Base-by-base conservation (phyloP, 2,888 invertebrate genomes). In the Villa cingulata region DNA sequence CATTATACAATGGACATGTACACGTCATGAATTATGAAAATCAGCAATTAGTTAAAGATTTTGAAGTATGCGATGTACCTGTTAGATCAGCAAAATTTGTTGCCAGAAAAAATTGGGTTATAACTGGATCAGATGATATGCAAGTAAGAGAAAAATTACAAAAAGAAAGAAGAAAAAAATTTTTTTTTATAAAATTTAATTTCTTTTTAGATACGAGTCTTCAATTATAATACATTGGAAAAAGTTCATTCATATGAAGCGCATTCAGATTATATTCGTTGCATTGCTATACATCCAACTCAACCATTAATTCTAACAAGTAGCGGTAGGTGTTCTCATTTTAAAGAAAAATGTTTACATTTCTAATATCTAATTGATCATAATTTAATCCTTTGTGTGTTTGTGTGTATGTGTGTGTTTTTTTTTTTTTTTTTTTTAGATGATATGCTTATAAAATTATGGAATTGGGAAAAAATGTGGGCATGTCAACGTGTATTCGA, bases 401-500 rank as follows among this genome's bases (percentile, higher is more conserved):
- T 40, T 19, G 9, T 23, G 3, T 19, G n/a, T n/a, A n/a, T n/a
- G n/a, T n/a, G n/a, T n/a, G n/a, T n/a, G n/a, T 23, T 7, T n/a
- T 20, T 16, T 41, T 12, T 17, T 41, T 32, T 41, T 56, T 16
- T 19, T 46, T 46, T 69, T 72, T 48, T 67, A 90, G 97, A 98
- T 76, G 98, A 99, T 63, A 88, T 98, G 86, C 72, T 92, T 47
- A 94, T 99, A 53, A 99, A 99, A 68, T 70, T 99, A 50, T 98
- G 98, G 98, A 98, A 99, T 68, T 98, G 98, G 98, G 98, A 98
- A 46, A 95, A 96, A 65, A 80, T 88, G 60, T 99, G 97, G 97
- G 78, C 86, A 0, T 92, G 95, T 60, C 96, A 97, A 64, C 96
- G 98, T 66, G 89, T 95, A 15, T 99, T 98, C 65, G 98, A 99